Evolutionary conservation across 2,888 invertebrate species (phyloP).

Genomic region (Iphiclides podalirius): DNA sequence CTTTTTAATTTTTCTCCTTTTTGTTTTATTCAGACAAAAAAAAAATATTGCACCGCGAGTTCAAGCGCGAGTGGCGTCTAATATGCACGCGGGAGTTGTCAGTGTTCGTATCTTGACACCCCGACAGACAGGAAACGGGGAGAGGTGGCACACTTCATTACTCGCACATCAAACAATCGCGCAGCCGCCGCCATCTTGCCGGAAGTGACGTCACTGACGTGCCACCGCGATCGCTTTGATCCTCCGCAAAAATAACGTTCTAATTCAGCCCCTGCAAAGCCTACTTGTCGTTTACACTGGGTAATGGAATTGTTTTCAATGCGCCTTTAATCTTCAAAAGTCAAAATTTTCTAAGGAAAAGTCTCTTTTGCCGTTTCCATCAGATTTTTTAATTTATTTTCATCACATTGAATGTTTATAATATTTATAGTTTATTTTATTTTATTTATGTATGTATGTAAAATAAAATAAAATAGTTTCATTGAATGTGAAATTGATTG

Average conservation of each 20-base stretch:
- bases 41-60: conserved; percentile 27
- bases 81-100: conserved; percentile 57
- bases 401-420: too few species aligned
- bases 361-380: background rate
- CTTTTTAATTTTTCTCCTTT: conserved; percentile 21
- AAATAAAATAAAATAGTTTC: too few species aligned
- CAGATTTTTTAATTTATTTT: too few species aligned
- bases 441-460: too few species aligned
- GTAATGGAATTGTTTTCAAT: conserved; percentile 53
- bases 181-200: conserved; percentile 72
- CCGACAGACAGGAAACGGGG: conserved; percentile 68
- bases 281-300: conserved; percentile 37
- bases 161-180: conserved; percentile 78
- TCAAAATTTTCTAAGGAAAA: background rate
- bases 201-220: conserved; percentile 73
- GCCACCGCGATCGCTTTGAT: conserved; percentile 70
- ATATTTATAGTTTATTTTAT: too few species aligned
- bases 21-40: conserved; percentile 22
- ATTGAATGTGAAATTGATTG: too few species aligned
- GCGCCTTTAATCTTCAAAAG: conserved; percentile 14
- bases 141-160: conserved; percentile 78
- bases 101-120: conserved; percentile 71
- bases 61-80: conserved; percentile 47
- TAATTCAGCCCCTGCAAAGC: conserved; percentile 40
- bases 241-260: conserved; percentile 66